Conservation (phyloP, 2,113 vertebrate species). For the Thermophis baileyi region DNA sequence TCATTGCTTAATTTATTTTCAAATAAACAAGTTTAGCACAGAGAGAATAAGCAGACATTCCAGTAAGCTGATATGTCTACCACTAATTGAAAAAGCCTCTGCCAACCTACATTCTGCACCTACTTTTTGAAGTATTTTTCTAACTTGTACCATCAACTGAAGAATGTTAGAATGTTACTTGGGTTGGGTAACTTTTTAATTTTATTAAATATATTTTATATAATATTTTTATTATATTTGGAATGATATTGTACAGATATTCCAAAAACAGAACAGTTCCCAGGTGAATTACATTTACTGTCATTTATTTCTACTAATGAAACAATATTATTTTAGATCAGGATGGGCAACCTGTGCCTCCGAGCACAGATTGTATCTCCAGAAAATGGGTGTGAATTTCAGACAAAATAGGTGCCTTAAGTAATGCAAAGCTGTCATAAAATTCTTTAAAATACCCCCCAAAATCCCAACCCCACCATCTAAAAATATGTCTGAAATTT, state of each 20-base stretch:
- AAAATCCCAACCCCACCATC: background rate
- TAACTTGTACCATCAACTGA: background rate
- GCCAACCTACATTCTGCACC: background rate
- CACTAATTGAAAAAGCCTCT: background rate
- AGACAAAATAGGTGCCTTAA: background rate
- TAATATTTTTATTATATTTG: background rate
- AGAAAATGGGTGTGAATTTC: background rate
- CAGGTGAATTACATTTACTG: background rate
- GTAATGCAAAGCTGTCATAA: background rate
- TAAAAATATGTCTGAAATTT: background rate
- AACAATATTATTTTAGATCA: background rate
- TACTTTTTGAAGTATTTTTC: background rate
- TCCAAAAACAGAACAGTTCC: background rate
- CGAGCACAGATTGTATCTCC: background rate
- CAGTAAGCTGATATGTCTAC: background rate
- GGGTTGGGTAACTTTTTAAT: background rate
- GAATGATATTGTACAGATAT: background rate
- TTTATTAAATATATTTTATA: too few relatives aligned
- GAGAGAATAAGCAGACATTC: background rate
- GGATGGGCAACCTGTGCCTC: background rate
- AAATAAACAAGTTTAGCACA: background rate
- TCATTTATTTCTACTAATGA: background rate
- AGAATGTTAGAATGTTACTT: background rate
- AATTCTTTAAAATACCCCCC: background rate
- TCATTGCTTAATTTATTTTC: background rate